Base-by-base conservation (phyloP, 2,113 vertebrate genomes). In the Psettodes erumei region DNA sequence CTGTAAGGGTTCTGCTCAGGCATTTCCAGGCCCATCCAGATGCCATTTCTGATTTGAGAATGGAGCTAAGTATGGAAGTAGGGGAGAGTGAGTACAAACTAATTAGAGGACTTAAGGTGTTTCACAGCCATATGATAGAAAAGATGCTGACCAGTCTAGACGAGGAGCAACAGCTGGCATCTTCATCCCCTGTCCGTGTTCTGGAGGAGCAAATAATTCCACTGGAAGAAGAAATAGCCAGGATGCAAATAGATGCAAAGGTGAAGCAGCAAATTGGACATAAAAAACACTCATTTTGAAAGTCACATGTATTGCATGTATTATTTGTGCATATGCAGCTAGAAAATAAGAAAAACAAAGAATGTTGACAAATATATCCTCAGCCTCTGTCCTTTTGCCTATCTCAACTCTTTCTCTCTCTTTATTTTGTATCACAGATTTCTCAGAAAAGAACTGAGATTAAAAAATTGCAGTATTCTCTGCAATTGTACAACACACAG, bases 1-100 rank as follows among this genome's bases (percentile, higher is more conserved):
- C 95, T 1, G 79, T 95, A 32, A 92, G 71, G 77, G 81, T 94
- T 67, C 30, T 94, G 37, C 76, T 98, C 63, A 92, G 95, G 9
- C 68, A 92, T 21, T 50, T 95, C 32, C 74, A 80, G 59, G 35
- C 16, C 0, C 74, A 80, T 32, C 92, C 95, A 2, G 70, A 65
- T 0, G 82, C 77, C 0, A 62, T 80, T 47, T 48, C 51, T 3
- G 2, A 35, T 94, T 75, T 92, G 83, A 86, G 2, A 3, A 0
- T 11, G 84, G 81, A 61, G 27, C 0, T 13, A 12, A n/a, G 23
- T 1, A 5, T 68, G 19, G 55, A 85, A 58, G 0, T 54, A 37
- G 58, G 73, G 51, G 28, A 55, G 43, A 88, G 25, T 15, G 75
- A 4, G 32, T 21, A 1, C 73, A 84, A 23, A 11, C 81, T 93